A percentile compares a stretch with the other conserved stretches of the same genome.
phyloP scores from a whole-genome alignment of 2,113 vertebrate species.

The Aptenodytes patagonicus region DNA sequence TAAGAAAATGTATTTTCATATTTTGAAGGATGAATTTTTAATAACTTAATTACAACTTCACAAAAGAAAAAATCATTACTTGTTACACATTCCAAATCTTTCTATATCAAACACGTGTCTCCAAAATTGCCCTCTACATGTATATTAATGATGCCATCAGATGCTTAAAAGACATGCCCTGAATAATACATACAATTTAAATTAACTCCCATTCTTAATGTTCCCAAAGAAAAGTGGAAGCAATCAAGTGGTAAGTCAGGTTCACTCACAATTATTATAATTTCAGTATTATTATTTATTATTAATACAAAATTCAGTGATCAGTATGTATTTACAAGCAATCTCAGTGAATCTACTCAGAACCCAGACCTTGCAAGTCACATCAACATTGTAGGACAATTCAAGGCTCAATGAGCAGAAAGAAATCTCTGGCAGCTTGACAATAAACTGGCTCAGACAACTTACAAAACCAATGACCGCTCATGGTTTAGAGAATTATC shows the following conservation, averaged over 20 bases:
- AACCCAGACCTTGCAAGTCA: background rate
- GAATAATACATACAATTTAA: slow-evolving; percentile 62
- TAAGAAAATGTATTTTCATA: background rate
- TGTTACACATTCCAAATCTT: background rate
- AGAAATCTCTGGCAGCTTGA: background rate
- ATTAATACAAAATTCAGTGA: slow-evolving; percentile 5
- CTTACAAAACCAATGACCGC: background rate
- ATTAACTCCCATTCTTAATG: slow-evolving; percentile 56
- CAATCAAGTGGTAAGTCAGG: slow-evolving; percentile 24
- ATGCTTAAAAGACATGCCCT: slow-evolving; percentile 41
- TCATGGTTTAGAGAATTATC: background rate
- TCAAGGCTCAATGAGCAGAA: background rate
- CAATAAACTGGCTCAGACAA: background rate
- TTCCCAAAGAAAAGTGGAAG: slow-evolving; percentile 30
- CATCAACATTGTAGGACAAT: background rate
- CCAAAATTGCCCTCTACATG: slow-evolving; percentile 36
- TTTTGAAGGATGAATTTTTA: slow-evolving; percentile 59
- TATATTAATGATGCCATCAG: slow-evolving; percentile 40
- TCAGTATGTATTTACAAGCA: slow-evolving; percentile 7
- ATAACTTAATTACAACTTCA: slow-evolving; percentile 46
- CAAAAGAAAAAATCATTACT: slow-evolving; percentile 51
- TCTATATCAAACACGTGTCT: slow-evolving; percentile 7
- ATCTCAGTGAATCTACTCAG: background rate
- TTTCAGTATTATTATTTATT: slow-evolving; percentile 43
- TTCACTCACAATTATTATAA: slow-evolving; percentile 36